A percentile compares a stretch with the other conserved stretches of the same genome.
Evolutionary conservation across 2,888 invertebrate species (phyloP).

Genomic region (Leptodirus hochenwartii): DNA sequence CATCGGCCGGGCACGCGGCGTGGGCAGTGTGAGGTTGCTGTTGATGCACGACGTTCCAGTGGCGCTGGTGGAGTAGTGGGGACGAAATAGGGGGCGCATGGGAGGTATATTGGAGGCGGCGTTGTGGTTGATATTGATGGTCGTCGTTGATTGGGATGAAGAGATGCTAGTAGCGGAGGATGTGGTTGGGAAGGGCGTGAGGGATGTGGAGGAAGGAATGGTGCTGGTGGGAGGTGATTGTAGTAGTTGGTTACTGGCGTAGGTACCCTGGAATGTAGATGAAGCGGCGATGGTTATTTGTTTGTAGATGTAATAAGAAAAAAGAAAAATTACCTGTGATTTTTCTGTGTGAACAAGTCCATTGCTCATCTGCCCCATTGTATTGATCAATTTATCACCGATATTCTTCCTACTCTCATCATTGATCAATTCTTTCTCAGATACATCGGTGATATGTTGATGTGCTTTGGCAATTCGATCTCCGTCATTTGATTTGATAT

Average conservation of each 20-base stretch:
- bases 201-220: constrained; percentile 18
- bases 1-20: constrained; percentile 29
- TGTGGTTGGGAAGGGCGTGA: constrained; percentile 40
- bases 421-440: constrained; percentile 29
- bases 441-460: constrained; percentile 34
- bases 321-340: too few species aligned
- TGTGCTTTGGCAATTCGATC: too few species aligned
- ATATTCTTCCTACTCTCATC: constrained; percentile 23
- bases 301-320: too few species aligned
- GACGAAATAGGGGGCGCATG: constrained; percentile 71
- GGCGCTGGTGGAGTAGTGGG: constrained; percentile 58
- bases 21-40: constrained; percentile 58
- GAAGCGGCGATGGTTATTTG: too few species aligned
- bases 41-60: too few species aligned
- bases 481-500: too few species aligned
- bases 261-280: constrained; percentile 1
- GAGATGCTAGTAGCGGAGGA: constrained; percentile 2
- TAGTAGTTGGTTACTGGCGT: background rate
- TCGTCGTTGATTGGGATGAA: constrained; percentile 7
- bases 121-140: constrained; percentile 9
- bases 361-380: constrained; percentile 2
- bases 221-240: constrained; percentile 8
- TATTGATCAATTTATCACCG: constrained; percentile 11
- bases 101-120: constrained; percentile 51
- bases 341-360: background rate